Percentiles rank a stretch among this genome's conserved stretches.
Evolutionary conservation across 2,888 invertebrate genomes (phyloP).

Genomic region (Athalia circularis): DNA sequence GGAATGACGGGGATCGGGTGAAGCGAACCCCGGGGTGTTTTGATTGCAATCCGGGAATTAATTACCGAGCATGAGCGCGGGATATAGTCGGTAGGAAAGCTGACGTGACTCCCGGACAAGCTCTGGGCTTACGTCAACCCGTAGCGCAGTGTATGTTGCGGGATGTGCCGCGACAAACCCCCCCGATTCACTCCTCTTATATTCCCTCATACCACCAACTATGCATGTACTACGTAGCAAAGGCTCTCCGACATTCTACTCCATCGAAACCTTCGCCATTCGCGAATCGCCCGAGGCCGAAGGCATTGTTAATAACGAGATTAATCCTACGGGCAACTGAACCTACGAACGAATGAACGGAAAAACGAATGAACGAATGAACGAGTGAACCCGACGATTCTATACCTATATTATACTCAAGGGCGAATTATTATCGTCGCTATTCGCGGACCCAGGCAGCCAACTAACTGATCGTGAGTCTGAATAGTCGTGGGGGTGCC

Average conservation of each 20-base stretch:
- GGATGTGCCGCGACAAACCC: slow-evolving; percentile 14
- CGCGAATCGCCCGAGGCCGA: slow-evolving; percentile 20
- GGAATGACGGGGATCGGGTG: slow-evolving; percentile 6
- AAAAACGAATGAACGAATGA: background rate
- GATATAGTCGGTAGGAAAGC: slow-evolving; percentile 60
- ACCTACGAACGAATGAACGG: background rate
- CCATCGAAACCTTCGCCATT: background rate
- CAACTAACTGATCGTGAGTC: too few relatives aligned
- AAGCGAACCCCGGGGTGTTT: slow-evolving; percentile 53
- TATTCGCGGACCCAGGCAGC: too few relatives aligned
- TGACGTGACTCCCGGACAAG: slow-evolving; percentile 63
- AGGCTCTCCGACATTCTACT: too few relatives aligned
- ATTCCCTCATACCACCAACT: too few relatives aligned
- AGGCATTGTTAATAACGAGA: slow-evolving; percentile 39
- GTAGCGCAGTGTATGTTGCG: background rate
- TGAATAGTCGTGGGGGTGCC: too few relatives aligned
- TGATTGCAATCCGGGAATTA: slow-evolving; percentile 64
- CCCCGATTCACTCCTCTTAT: background rate
- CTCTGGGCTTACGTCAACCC: slow-evolving; percentile 54
- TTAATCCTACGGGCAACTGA: slow-evolving; percentile 5
- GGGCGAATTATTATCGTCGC: too few relatives aligned
- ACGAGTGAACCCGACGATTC: background rate
- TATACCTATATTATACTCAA: too few relatives aligned
- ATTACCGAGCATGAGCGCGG: slow-evolving; percentile 61
- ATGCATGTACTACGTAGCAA: too few relatives aligned